Conservation (phyloP, 2,797 vertebrate genomes). For the Dryobates pubescens region DNA sequence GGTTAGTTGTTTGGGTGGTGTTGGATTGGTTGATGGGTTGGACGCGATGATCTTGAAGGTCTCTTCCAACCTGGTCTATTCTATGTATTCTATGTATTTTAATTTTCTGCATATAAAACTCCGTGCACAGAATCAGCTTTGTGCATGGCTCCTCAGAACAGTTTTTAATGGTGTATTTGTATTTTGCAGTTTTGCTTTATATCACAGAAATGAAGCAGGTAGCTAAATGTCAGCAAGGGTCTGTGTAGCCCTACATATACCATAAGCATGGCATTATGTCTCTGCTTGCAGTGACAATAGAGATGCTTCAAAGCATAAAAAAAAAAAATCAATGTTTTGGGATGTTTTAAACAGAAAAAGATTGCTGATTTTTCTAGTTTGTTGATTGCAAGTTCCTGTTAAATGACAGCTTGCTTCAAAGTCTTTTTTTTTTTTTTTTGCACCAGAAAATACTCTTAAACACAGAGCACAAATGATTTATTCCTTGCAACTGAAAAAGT, state of each 20-base stretch:
- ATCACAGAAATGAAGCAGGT: background rate
- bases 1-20: too few species aligned
- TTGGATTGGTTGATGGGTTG: too few species aligned
- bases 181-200: background rate
- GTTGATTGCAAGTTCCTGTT: background rate
- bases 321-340: background rate
- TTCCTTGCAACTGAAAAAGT: background rate
- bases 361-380: background rate
- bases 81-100: too few species aligned
- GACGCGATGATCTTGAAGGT: too few species aligned
- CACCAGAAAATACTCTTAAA: background rate
- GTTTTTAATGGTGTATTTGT: background rate
- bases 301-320: background rate
- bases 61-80: too few species aligned
- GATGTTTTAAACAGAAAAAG: background rate
- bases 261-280: background rate
- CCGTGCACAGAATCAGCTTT: background rate
- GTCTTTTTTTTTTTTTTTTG: background rate
- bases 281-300: background rate
- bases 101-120: too few species aligned
- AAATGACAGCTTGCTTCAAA: background rate
- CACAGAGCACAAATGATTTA: background rate
- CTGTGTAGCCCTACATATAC: background rate
- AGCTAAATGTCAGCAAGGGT: background rate
- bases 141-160: background rate